A percentile compares a stretch with the other conserved stretches of the same genome.
phyloP scores from a whole-genome alignment of 1,140 invertebrate species.

The Aphelinus atriplicis region DNA sequence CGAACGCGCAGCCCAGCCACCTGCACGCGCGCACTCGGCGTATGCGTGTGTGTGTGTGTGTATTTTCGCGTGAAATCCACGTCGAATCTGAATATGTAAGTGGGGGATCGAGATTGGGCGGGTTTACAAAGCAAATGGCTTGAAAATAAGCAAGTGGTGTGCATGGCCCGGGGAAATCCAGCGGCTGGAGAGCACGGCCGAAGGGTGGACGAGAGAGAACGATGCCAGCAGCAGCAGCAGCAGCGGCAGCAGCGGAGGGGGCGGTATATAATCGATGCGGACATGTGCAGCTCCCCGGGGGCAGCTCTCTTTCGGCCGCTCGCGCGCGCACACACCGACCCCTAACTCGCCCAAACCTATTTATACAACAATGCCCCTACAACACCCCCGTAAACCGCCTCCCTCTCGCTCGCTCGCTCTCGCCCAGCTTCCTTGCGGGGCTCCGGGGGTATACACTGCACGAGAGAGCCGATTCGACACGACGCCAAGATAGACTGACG shows the following conservation, averaged over 20 bases:
- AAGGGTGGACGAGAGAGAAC: slow-evolving; percentile 42
- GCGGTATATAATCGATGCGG: slow-evolving; percentile 67
- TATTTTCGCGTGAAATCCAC: slow-evolving; percentile 7
- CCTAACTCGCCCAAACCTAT: slow-evolving; percentile 68
- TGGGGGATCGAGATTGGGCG: slow-evolving; percentile 56
- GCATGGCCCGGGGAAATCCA: slow-evolving; percentile 43
- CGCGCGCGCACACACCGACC: slow-evolving; percentile 49
- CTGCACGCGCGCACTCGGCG: neutral
- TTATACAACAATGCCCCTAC: slow-evolving; percentile 67
- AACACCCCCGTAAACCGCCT: slow-evolving; percentile 65
- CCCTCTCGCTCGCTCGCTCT: slow-evolving; percentile 26
- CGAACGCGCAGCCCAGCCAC: neutral
- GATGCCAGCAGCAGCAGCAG: slow-evolving; percentile 43
- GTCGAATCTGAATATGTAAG: slow-evolving; percentile 42
- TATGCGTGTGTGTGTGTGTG: neutral
- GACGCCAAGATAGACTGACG: neutral
- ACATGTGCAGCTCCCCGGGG: slow-evolving; percentile 67
- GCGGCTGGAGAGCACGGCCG: slow-evolving; percentile 28
- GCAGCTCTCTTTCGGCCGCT: slow-evolving; percentile 46
- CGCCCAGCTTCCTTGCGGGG: slow-evolving; percentile 2
- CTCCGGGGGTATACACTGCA: too few species aligned
- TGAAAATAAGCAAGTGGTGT: slow-evolving; percentile 61
- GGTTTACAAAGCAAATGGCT: slow-evolving; percentile 67
- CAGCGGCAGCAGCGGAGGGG: slow-evolving; percentile 44
- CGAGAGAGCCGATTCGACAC: neutral